Evolutionary conservation across 64 coral and sea anemone species (phyloP), one percentile per base, ranked within the genome.

Genomic region (Cladopsammia gracilis): DNA sequence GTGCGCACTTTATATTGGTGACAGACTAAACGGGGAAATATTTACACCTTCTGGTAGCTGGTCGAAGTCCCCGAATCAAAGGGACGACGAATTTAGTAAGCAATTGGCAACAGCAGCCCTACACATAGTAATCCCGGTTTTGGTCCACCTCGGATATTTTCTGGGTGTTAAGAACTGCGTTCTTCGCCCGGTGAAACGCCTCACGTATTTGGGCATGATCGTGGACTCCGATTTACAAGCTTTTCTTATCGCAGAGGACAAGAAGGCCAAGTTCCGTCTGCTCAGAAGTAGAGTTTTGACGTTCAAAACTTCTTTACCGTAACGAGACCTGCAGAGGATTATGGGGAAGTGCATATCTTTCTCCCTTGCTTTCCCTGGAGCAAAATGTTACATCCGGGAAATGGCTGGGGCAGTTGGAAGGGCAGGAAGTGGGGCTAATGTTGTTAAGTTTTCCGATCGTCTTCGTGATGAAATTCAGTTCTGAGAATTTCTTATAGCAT

Each of bases 301-400:
- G 5, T 18, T 50, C 19, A 25, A 52, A 25, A 82, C 46, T 60
- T 6, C 14, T 20, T 48, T 13, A 9, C 24, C 78, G 10, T 48
- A 34, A 56, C 34, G 67, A 60, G n/a, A 56, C 19, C 6, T 66
- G 19, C 64, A 83, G 10, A 83, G 62, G 58, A 3, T 77, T 4
- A 85, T 92, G 79, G 64, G 79, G 4, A 92, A 85, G 73, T 92
- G 79, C 49, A 74, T 67, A 0, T 92, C 78, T 5, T 74, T 85
- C 75, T 76, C 79, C 20, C 67, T 92, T 2, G 70, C 65, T 9
- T 92, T 92, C 11, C 79, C 51, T 0, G 78, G 50, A 6, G 77
- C 90, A 14, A 92, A 74, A 20, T 75, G 85, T 85, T 85, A 85
- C 25, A 75, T 84, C 23, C 8, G 34, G 34, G 34, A 34, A 34